phyloP scores from a whole-genome alignment of 1,140 invertebrate species.

The Trypoxylus dichotomus region DNA sequence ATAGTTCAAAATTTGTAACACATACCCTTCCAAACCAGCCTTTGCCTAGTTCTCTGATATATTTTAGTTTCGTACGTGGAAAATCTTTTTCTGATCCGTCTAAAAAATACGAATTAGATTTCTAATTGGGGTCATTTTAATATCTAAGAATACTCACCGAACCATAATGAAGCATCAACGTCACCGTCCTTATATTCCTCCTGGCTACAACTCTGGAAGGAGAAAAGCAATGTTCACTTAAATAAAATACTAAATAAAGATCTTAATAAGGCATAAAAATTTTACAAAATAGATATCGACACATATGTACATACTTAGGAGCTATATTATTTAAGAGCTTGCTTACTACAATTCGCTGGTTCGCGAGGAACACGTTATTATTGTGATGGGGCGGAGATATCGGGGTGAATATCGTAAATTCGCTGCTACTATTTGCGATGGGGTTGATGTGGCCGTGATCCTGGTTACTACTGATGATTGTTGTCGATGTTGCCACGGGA shows the following conservation, averaged over 20 bases:
- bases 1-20: not conserved
- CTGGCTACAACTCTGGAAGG: constrained; percentile 41
- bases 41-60: constrained; percentile 78
- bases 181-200: constrained; percentile 45
- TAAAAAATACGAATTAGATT: constrained; percentile 42
- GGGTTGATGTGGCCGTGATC: constrained; percentile 51
- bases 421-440: constrained; percentile 45
- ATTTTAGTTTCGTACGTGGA: constrained; percentile 76
- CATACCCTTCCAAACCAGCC: constrained; percentile 84
- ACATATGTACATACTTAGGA: not conserved
- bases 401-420: constrained; percentile 53
- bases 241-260: not conserved
- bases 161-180: constrained; percentile 48
- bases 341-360: constrained; percentile 46
- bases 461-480: constrained; percentile 38
- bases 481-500: constrained; percentile 43
- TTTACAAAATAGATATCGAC: not conserved
- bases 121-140: not conserved
- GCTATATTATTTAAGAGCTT: constrained; percentile 4
- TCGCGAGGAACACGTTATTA: constrained; percentile 47
- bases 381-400: constrained; percentile 46
- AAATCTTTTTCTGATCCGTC: constrained; percentile 67
- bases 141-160: constrained; percentile 42
- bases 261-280: not conserved
- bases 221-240: not conserved